Evolutionary conservation across 2,888 invertebrate species (phyloP), one percentile per base, ranked within the genome.

Genomic region (Cremastobaeus sp.): DNA sequence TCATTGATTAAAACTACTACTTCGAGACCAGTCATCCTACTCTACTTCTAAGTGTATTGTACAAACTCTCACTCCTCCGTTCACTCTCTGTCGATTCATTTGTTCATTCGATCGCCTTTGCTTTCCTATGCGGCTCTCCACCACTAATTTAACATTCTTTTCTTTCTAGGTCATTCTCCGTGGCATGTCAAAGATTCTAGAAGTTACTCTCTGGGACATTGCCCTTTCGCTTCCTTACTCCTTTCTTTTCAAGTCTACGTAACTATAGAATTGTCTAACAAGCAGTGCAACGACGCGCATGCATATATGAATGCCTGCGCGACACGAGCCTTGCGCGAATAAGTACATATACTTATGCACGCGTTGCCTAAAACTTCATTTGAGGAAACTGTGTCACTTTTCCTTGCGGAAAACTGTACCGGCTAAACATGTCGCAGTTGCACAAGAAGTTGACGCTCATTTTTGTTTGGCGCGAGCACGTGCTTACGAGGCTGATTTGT

Each of bases 391-490:
- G 60, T 65, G 59, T 75, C 57, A 52, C 65, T 35, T 57, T 45
- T 55, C 54, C 41, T 72, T n/a, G n/a, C n/a, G n/a, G n/a, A n/a
- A 25, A 25, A 25, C 4, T 25, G 25, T 25, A 25, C 8, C 25
- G 25, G 25, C 12, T 72, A 52, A 65, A 69, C 76, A 59, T 70
- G 76, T 76, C 79, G 77, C 65, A 79, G 77, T 76, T 84, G 89
- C 89, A 90, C 90, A 91, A 94, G 94, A 94, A 94, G 94, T 94
- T 94, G 94, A 94, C 94, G 94, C 92, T 93, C 93, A 93, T 93
- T 93, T 92, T 92, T 92, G 93, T 93, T 91, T 90, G 90, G 92
- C 92, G 85, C 85, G 85, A 79, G 88, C 89, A 89, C 84, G 84
- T 74, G 68, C 64, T 75, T 35, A 48, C 25, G 30, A 47, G 12